These are phyloP conservation scores for Asbolus verrucosus DNA, from an alignment of 1,140 invertebrate species.

Conservation along the genomic window DNA sequence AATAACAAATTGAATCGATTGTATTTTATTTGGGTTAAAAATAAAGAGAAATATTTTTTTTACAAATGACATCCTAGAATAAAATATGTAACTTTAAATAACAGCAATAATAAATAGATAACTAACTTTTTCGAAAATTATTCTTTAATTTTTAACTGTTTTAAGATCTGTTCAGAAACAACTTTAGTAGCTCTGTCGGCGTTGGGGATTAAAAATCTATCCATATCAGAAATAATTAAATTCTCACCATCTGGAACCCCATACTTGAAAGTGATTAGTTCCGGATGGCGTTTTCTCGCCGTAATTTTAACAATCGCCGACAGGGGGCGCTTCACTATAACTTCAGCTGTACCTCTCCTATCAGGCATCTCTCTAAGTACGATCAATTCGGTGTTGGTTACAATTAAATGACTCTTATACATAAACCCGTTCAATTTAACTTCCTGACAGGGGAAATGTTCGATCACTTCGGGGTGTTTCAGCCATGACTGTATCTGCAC, in stretches of 20 bases:
- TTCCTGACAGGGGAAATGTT: constrained; percentile 91
- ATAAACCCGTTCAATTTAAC: constrained; percentile 88
- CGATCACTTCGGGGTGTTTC: constrained; percentile 86
- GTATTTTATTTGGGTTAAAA: constrained; percentile 32
- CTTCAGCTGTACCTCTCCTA: constrained; percentile 81
- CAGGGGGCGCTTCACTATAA: constrained; percentile 86
- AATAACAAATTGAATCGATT: background rate
- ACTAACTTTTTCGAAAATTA: constrained; percentile 42
- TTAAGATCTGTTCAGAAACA: constrained; percentile 78
- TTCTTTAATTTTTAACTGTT: constrained; percentile 66
- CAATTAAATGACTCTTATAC: constrained; percentile 86
- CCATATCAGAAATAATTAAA: constrained; percentile 85
- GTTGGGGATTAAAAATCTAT: constrained; percentile 92
- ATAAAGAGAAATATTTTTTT: constrained; percentile 6
- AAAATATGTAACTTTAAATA: constrained; percentile 40
- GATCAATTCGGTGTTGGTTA: constrained; percentile 90
- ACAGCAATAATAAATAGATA: constrained; percentile 43
- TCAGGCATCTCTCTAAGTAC: constrained; percentile 85
- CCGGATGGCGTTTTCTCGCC: constrained; percentile 91
- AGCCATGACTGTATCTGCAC: constrained; percentile 82
- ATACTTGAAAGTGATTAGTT: constrained; percentile 96
- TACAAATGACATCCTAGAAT: constrained; percentile 31
- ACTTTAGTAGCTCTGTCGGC: constrained; percentile 90
- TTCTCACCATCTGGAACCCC: constrained; percentile 82
- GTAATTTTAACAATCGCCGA: constrained; percentile 96